A percentile compares a stretch with the other conserved stretches of the same genome.
These are phyloP conservation scores for Ptilodon capucinus DNA, from an alignment of 2,888 invertebrate genomes.

Conservation along the genomic window DNA sequence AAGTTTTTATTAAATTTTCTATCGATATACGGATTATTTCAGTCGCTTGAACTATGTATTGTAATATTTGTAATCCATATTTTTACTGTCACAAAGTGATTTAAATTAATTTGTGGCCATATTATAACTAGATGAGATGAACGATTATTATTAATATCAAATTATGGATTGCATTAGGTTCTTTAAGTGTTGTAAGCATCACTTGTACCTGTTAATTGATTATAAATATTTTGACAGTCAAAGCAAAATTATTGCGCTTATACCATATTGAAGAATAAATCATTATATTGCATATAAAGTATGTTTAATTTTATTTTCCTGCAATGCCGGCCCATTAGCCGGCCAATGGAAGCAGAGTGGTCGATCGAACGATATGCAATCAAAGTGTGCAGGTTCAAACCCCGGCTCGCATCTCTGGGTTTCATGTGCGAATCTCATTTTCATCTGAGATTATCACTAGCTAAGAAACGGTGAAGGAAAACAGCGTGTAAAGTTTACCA, in stretches of 20 bases:
- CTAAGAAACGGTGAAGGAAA: no score
- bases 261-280: constrained; percentile 79
- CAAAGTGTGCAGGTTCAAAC: no score
- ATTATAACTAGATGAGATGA: constrained; percentile 21
- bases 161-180: constrained; percentile 51
- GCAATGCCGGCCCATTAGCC: no score
- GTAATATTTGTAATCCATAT: constrained; percentile 25
- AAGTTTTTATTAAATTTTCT: constrained; percentile 38
- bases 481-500: no score
- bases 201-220: constrained; percentile 80
- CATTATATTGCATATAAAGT: constrained; percentile 69
- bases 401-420: no score
- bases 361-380: no score
- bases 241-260: constrained; percentile 83
- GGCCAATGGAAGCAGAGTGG: no score
- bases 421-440: no score
- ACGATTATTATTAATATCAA: constrained; percentile 33
- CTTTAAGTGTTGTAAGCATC: constrained; percentile 75
- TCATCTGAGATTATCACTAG: no score
- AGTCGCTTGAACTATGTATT: constrained; percentile 30
- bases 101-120: constrained; percentile 28
- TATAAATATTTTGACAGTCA: constrained; percentile 78
- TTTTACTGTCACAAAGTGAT: constrained; percentile 53
- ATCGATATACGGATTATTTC: constrained; percentile 41
- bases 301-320: constrained; percentile 43